A percentile compares a stretch with the other conserved stretches of the same genome.
Evolutionary conservation across 2,888 invertebrate species (phyloP).

Genomic region (Caenorhabditis macrosperma): DNA sequence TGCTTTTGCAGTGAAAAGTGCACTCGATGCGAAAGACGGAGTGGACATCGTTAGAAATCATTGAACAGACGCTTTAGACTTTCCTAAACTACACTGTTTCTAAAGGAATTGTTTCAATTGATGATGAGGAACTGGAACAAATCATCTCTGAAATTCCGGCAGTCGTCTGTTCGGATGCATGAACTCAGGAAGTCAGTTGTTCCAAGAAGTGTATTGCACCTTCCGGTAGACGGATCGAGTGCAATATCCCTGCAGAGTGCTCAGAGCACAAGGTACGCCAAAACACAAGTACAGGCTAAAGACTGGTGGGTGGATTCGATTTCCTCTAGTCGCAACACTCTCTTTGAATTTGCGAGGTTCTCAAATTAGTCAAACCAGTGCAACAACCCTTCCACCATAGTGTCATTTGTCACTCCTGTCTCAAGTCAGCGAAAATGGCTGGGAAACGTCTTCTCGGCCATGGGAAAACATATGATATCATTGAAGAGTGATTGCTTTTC

Average conservation of each 20-base stretch:
- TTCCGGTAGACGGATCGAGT: not conserved
- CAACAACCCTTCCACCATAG: not conserved
- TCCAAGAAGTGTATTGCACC: not conserved
- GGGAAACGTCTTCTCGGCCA: too few relatives aligned
- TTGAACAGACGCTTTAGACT: too few relatives aligned
- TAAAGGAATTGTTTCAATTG: not conserved
- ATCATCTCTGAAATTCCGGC: not conserved
- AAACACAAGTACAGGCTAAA: not conserved
- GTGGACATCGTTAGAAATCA: too few relatives aligned
- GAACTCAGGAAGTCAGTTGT: not conserved
- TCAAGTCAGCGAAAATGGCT: too few relatives aligned
- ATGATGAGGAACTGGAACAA: too few relatives aligned
- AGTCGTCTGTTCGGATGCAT: not conserved
- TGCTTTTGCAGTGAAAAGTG: conserved; percentile 3
- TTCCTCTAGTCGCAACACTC: not conserved
- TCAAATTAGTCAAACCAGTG: conserved; percentile 4
- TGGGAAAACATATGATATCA: too few relatives aligned
- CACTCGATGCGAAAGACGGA: not conserved
- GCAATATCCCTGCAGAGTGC: not conserved
- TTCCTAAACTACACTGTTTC: too few relatives aligned
- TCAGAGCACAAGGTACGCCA: not conserved
- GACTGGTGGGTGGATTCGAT: not conserved
- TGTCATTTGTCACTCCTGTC: not conserved
- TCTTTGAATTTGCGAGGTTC: not conserved
- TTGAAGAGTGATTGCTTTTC: too few relatives aligned